Base-by-base conservation (phyloP, 2,797 vertebrate species). In the Pangasius macronema region DNA sequence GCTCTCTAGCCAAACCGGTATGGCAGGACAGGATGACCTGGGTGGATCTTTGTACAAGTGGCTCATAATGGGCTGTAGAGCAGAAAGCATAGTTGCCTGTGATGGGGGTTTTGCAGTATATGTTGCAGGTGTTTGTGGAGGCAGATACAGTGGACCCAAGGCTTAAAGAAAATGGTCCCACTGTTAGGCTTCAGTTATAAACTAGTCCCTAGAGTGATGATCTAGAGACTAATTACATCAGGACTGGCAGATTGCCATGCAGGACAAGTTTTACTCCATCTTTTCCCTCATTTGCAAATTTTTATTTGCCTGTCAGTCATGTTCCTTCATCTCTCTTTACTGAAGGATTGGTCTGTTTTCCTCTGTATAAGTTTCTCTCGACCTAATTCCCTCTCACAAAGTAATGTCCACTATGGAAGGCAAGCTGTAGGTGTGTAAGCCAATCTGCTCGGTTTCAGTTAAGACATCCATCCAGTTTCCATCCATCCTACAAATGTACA, bases 41-140 rank as follows among this genome's bases (percentile, higher is more conserved):
- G 88, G 86, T 86, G 88, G 83, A 61, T 24, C n/a, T 68, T 83
- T 55, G 8, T 63, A 67, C 22, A 76, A 33, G 42, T 63, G 75
- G 91, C 88, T 92, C 85, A 3, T 90, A 90, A 92, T 90, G 89
- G 87, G 89, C 91, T 91, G 92, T 92, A 92, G 85, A 88, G 89
- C 90, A 88, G 91, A 91, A 93, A 93, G 87, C 46, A 63, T 89
- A 86, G 87, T 76, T 86, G 88, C 85, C 90, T 59, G 89, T 86
- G 91, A 94, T 88, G 86, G 81, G 90, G 88, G 13, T 42, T 24
- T 77, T 55, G n/a, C n/a, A 53, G 87, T 82, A 75, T 85, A 42
- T 76, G 51, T 46, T 77, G 70, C n/a, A 86, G 87, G 86, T 72
- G 86, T 89, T 88, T 87, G 70, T 76, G 90, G 84, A 86, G 84